Percentiles rank a stretch among this genome's conserved stretches.
phyloP scores from a whole-genome alignment of 2,113 vertebrate genomes.

The Gopherus flavomarginatus region DNA sequence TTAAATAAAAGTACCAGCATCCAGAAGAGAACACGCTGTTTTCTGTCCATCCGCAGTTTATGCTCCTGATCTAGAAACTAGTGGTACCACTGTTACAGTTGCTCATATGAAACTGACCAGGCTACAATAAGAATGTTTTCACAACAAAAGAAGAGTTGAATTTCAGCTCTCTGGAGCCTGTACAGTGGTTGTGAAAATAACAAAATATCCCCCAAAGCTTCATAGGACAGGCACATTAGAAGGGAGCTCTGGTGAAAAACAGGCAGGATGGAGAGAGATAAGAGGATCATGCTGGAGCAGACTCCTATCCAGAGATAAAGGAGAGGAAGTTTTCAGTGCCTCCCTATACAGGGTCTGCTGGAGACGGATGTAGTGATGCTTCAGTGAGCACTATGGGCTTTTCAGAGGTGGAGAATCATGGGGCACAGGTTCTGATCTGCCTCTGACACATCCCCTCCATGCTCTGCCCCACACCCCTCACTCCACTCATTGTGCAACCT shows the following conservation, averaged over 20 bases:
- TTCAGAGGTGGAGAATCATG: background rate
- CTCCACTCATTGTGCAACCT: background rate
- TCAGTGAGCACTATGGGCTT: background rate
- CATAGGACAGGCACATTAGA: background rate
- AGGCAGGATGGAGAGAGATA: fast-evolving
- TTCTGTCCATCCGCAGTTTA: background rate
- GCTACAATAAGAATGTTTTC: background rate
- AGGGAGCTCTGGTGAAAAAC: background rate
- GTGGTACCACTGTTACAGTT: background rate
- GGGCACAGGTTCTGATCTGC: background rate
- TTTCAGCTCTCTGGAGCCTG: background rate
- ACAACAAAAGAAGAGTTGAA: constrained; percentile 15
- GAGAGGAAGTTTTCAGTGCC: background rate
- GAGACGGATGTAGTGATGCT: background rate
- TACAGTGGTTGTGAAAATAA: constrained; percentile 28
- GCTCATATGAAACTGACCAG: background rate
- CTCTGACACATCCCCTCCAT: background rate
- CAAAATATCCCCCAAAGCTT: constrained; percentile 5
- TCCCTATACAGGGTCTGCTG: background rate
- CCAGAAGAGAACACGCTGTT: background rate
- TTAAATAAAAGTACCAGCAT: background rate
- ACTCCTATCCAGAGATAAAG: background rate
- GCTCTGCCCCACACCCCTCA: background rate
- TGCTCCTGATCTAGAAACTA: background rate
- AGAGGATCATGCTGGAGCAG: background rate